A percentile compares a stretch with the other conserved stretches of the same genome.
phyloP scores from a whole-genome alignment of 1,140 invertebrate species.

The Anthonomus grandis region DNA sequence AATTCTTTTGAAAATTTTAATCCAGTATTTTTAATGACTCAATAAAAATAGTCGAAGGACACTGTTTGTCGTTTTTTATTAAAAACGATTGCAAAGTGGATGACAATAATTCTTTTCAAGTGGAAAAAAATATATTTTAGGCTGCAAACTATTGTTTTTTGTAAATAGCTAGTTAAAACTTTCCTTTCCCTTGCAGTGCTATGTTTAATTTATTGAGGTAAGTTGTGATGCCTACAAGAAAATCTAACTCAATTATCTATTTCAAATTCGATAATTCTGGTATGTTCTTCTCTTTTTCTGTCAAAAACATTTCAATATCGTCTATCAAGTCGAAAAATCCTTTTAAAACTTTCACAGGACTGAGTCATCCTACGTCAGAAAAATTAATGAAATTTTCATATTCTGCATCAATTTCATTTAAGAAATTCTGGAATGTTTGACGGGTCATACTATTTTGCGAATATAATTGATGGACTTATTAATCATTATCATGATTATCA shows the following conservation, averaged over 20 bases:
- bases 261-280: conserved; percentile 7
- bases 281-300: conserved; percentile 15
- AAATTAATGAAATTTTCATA: conserved; percentile 10
- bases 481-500: conserved; percentile 11
- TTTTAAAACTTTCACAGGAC: conserved; percentile 21
- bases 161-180: conserved; percentile 18
- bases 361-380: conserved; percentile 24
- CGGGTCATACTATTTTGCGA: conserved; percentile 17
- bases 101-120: conserved; percentile 14
- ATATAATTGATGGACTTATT: conserved; percentile 18
- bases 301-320: conserved; percentile 22
- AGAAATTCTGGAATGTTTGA: conserved; percentile 9
- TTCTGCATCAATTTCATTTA: conserved; percentile 10
- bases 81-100: conserved; percentile 12
- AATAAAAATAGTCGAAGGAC: conserved; percentile 6
- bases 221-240: conserved; percentile 19
- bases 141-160: conserved; percentile 16
- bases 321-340: conserved; percentile 21
- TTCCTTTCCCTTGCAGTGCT: conserved; percentile 15
- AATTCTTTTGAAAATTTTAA: neutral
- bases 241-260: conserved; percentile 18
- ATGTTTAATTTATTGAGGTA: conserved; percentile 19
- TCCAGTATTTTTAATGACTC: conserved; percentile 3
- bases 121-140: conserved; percentile 17
- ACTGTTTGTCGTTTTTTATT: conserved; percentile 8